A percentile compares a stretch with the other conserved stretches of the same genome.
phyloP scores from a whole-genome alignment of 1,140 invertebrate species.

The Leptonema lineaticorne region DNA sequence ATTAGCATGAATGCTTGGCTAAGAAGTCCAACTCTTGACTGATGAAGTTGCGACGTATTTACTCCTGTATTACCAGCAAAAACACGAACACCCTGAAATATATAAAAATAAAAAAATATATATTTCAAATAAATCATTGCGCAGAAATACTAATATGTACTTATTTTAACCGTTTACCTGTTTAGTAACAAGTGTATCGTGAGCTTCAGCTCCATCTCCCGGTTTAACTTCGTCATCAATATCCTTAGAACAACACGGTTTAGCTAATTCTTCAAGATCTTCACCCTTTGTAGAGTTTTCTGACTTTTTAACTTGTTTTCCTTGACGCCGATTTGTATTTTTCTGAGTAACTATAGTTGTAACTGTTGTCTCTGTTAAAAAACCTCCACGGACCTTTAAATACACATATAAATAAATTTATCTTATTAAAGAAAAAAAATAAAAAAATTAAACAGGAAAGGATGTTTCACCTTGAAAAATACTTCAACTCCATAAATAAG shows the following conservation, averaged over 20 bases:
- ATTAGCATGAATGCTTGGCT: conserved; percentile 85
- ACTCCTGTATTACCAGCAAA: conserved; percentile 57
- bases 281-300: not conserved
- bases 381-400: conserved; percentile 64
- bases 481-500: conserved; percentile 94
- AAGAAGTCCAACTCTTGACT: conserved; percentile 83
- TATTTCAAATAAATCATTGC: not conserved
- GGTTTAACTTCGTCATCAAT: conserved; percentile 30
- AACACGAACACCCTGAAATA: conserved; percentile 37
- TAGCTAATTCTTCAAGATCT: conserved; percentile 1
- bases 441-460: conserved; percentile 33
- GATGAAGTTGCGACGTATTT: conserved; percentile 86
- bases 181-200: conserved; percentile 54
- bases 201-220: conserved; percentile 48
- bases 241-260: conserved; percentile 33
- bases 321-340: conserved; percentile 42
- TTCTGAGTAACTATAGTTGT: conserved; percentile 55
- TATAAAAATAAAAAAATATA: not conserved
- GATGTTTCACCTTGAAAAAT: conserved; percentile 91
- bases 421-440: conserved; percentile 9
- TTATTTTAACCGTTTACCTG: conserved; percentile 44
- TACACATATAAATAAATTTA: not conserved
- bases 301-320: conserved; percentile 44
- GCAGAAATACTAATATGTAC: not conserved
- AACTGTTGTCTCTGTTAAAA: conserved; percentile 60